Evolutionary conservation across 2,888 invertebrate genomes (phyloP).

Genomic region (Poecilobothrus nobilitatus): DNA sequence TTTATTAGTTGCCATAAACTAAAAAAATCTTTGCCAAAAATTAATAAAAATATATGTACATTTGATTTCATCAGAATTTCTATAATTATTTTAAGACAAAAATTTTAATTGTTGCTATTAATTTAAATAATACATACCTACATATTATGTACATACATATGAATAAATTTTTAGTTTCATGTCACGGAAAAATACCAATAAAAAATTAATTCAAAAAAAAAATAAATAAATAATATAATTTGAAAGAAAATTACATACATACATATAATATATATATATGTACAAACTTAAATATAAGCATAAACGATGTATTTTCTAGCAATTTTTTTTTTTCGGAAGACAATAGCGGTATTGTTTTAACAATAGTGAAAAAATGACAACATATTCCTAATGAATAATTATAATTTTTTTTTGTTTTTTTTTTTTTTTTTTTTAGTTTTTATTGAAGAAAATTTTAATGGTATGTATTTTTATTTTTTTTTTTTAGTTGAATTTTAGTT

Average conservation of each 20-base stretch:
- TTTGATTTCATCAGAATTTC: too few relatives aligned
- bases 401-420: neutral
- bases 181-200: neutral
- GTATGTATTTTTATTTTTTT: neutral
- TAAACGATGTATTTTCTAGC: too few relatives aligned
- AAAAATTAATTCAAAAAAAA: neutral
- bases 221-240: neutral
- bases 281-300: too few relatives aligned
- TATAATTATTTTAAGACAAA: too few relatives aligned
- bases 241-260: neutral
- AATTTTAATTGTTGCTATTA: too few relatives aligned
- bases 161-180: neutral
- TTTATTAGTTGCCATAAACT: too few relatives aligned
- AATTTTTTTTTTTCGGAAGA: neutral
- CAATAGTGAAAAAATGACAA: neutral
- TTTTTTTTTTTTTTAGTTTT: neutral
- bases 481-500: too few relatives aligned
- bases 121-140: neutral
- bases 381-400: neutral
- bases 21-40: too few relatives aligned
- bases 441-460: too few relatives aligned
- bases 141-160: too few relatives aligned
- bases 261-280: too few relatives aligned
- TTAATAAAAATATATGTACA: too few relatives aligned
- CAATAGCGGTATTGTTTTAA: neutral